Evolutionary conservation across 2,113 vertebrate genomes (phyloP), one percentile per base, ranked within the genome.

Genomic region (Chinchilla lanigera): DNA sequence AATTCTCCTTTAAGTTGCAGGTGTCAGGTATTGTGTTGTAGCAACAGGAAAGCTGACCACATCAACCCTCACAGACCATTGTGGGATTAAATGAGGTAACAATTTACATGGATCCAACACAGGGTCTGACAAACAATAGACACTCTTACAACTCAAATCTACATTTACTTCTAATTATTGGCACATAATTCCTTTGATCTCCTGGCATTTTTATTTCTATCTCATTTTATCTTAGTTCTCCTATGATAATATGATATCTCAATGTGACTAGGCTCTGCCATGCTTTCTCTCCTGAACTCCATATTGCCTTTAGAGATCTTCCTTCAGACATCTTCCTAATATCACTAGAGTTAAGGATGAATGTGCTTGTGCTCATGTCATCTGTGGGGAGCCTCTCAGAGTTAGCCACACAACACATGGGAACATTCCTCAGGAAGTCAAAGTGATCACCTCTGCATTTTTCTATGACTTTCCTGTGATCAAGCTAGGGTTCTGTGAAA

Each of bases 291-390:
- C 28, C 63, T 94, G 38, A 41, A 13, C 14, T 41, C 22, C 4
- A 50, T 38, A 7, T 19, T 73, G 19, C 56, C 26, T 33, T 56
- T 65, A 63, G 50, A 75, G 58, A n/a, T 26, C 6, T 13, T 73
- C 86, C 69, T 88, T 28, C 14, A 38, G 65, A 54, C 28, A 35
- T 3, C 19, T 86, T 44, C 67, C 5, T 30, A 22, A 65, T 47
- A 50, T 52, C 22, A 69, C 50, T 33, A 33, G 54, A 87, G 30
- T 61, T 47, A 73, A 75, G 35, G 19, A 30, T 2, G 7, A 20
- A 67, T 7, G 33, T 28, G 41, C 30, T n/a, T 0, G 9, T 6
- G 19, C 17, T 30, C 0, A 12, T 0, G 22, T 26, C 60, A 44
- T 35, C 77, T 19, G 26, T 0, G 35, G 60, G 63, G 41, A 63